A percentile compares a stretch with the other conserved stretches of the same genome.
Evolutionary conservation across 2,888 invertebrate genomes (phyloP).

Genomic region (Andrena hattorfiana): DNA sequence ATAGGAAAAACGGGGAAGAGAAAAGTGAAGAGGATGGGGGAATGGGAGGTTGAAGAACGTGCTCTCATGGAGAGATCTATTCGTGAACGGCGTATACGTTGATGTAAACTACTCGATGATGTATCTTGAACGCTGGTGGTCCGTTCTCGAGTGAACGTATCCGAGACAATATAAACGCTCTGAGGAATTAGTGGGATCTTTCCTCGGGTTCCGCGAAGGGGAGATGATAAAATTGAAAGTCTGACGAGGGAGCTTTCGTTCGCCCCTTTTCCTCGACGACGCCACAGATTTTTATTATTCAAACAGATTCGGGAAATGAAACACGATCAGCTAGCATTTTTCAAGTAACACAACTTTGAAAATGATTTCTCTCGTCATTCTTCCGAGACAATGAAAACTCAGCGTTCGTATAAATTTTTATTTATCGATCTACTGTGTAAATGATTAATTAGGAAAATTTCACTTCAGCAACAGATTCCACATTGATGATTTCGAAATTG

Average conservation of each 20-base stretch:
- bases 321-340: not conserved
- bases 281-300: not conserved
- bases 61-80: conserved; percentile 9
- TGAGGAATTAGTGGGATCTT: conserved; percentile 23
- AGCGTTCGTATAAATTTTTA: too few relatives aligned
- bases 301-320: not conserved
- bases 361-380: not conserved
- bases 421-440: too few relatives aligned
- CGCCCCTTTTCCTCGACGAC: not conserved
- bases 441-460: too few relatives aligned
- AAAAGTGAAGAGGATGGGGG: not conserved
- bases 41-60: not conserved
- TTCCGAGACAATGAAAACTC: too few relatives aligned
- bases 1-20: not conserved
- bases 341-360: not conserved
- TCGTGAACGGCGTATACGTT: conserved; percentile 24
- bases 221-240: not conserved
- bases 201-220: not conserved
- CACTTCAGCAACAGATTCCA: too few relatives aligned
- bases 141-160: conserved; percentile 7
- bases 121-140: conserved; percentile 24
- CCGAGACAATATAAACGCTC: conserved; percentile 13
- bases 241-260: not conserved
- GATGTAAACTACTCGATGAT: conserved; percentile 35
- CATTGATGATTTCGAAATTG: too few relatives aligned